Evolutionary conservation across 2,888 invertebrate genomes (phyloP).

Genomic region (Philereme vetulata): DNA sequence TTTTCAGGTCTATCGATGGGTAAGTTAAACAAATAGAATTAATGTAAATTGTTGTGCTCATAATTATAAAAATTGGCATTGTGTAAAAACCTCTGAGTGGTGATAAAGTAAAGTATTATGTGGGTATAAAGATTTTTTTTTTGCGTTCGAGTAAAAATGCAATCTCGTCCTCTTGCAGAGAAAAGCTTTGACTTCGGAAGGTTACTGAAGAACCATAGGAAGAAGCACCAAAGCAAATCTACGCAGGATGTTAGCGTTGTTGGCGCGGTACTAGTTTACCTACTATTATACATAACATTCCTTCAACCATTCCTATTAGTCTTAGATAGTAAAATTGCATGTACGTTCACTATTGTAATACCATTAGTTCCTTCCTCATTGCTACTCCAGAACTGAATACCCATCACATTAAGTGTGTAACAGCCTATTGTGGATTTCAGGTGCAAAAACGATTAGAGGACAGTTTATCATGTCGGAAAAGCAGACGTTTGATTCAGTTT

Average conservation of each 20-base stretch:
- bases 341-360: not conserved
- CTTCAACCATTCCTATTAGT: constrained; percentile 1
- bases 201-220: constrained; percentile 60
- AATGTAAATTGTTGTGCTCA: not conserved
- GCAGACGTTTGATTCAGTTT: constrained; percentile 57
- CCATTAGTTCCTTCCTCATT: constrained; percentile 1
- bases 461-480: constrained; percentile 58
- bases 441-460: constrained; percentile 60
- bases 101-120: not conserved
- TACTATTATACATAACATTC: constrained; percentile 8
- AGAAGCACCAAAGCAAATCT: constrained; percentile 69
- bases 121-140: too few species aligned
- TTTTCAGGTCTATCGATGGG: constrained; percentile 29
- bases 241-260: constrained; percentile 64
- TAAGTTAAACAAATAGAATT: constrained; percentile 1
- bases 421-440: constrained; percentile 42
- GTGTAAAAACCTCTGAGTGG: not conserved
- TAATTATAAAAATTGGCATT: too few species aligned
- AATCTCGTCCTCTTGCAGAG: constrained; percentile 53
- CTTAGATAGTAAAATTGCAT: constrained; percentile 10
- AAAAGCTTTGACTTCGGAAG: constrained; percentile 65
- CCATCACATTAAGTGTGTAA: not conserved
- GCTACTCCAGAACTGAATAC: not conserved
- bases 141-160: not conserved
- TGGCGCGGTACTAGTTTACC: constrained; percentile 59